These are phyloP conservation scores for Cydia fagiglandana DNA, from an alignment of 1,140 invertebrate genomes.

Conservation along the genomic window DNA sequence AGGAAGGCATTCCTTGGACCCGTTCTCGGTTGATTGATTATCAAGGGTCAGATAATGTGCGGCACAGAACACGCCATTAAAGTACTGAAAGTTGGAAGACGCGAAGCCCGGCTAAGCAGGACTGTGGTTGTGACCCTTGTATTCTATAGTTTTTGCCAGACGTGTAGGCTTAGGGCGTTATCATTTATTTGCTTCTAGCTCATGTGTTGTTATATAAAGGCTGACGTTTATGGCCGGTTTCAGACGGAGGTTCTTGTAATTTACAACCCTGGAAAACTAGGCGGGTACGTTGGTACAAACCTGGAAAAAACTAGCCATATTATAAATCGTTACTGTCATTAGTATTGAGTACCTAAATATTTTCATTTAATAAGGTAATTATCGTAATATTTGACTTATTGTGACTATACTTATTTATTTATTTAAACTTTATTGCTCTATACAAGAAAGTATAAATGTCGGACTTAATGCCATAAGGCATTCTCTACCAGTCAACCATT, in stretches of 20 bases:
- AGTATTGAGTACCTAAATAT: too few species aligned
- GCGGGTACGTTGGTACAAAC: too few species aligned
- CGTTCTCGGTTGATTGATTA: constrained; percentile 44
- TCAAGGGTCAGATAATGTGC: constrained; percentile 36
- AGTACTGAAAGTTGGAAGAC: constrained; percentile 12
- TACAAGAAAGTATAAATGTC: too few species aligned
- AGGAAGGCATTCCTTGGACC: constrained; percentile 40
- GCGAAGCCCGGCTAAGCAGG: not conserved
- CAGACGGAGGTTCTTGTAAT: not conserved
- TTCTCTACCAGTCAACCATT: too few species aligned
- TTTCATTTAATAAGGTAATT: not conserved
- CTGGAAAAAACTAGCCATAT: too few species aligned
- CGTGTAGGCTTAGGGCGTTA: constrained; percentile 10
- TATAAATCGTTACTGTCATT: too few species aligned
- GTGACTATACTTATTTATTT: too few species aligned
- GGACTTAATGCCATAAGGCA: too few species aligned
- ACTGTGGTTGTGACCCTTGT: constrained; percentile 23
- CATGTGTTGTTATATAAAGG: constrained; percentile 24
- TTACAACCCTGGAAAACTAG: not conserved
- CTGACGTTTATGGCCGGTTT: constrained; percentile 9
- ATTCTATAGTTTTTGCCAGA: constrained; percentile 18
- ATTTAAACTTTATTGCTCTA: too few species aligned
- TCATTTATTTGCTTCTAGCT: constrained; percentile 5
- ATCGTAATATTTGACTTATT: too few species aligned
- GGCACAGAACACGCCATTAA: constrained; percentile 11